Conservation (phyloP, 2,797 vertebrate genomes). For the Acipenser ruthenus region DNA sequence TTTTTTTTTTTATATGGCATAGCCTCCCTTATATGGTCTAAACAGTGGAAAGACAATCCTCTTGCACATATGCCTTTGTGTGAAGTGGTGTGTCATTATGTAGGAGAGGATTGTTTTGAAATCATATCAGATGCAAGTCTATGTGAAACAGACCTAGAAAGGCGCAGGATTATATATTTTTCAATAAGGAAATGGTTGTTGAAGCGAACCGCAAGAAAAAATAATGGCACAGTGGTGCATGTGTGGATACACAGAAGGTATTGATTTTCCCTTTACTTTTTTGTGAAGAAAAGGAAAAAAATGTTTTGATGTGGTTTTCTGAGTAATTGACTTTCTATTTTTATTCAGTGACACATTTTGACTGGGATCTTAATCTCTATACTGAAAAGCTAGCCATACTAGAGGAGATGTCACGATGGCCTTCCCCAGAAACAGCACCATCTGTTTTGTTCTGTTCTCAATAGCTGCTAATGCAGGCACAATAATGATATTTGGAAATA, state of each 20-base stretch:
- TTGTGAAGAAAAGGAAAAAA: neutral
- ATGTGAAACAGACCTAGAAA: neutral
- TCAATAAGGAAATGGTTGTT: conserved; percentile 5
- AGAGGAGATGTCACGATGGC: too few relatives aligned
- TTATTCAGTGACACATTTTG: neutral
- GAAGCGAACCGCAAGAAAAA: conserved; percentile 1
- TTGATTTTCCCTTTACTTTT: neutral
- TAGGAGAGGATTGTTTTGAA: neutral
- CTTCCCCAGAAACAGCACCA: neutral
- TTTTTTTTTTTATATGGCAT: neutral
- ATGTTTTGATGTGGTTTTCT: conserved; percentile 6
- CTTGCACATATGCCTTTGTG: neutral
- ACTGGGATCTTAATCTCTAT: neutral
- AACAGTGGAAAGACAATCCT: neutral
- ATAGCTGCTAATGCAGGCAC: neutral
- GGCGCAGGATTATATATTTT: neutral
- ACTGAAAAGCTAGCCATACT: too few relatives aligned
- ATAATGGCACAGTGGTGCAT: conserved; percentile 2
- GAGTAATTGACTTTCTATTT: conserved; percentile 7
- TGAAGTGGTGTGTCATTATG: neutral
- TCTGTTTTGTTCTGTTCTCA: neutral
- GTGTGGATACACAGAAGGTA: conserved; percentile 10
- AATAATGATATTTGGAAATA: neutral
- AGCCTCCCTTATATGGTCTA: neutral
- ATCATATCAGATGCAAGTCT: conserved; percentile 2